These are phyloP conservation scores for Nettapus auritus DNA, from an alignment of 2,113 vertebrate genomes.

Conservation along the genomic window DNA sequence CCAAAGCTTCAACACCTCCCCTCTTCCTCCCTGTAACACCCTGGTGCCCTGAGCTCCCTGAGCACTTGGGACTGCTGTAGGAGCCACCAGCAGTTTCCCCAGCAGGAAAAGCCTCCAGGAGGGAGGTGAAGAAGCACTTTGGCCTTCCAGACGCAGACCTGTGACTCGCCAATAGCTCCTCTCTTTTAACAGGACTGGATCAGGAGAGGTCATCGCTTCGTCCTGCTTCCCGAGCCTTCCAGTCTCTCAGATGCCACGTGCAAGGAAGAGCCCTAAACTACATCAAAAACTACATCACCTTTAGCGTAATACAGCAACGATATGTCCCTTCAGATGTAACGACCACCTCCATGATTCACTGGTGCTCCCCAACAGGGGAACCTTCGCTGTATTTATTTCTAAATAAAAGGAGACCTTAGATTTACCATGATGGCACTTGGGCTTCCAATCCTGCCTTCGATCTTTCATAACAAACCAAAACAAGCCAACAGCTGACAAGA, in stretches of 20 bases:
- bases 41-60: not conserved
- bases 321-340: not conserved
- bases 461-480: not conserved
- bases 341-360: fast-evolving
- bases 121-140: not conserved
- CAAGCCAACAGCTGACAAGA: not conserved
- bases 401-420: not conserved
- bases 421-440: fast-evolving
- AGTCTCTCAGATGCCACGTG: not conserved
- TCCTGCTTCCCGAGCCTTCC: not conserved
- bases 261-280: not conserved
- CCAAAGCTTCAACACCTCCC: not conserved
- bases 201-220: not conserved
- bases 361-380: not conserved
- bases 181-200: not conserved
- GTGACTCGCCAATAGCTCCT: not conserved
- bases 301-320: not conserved
- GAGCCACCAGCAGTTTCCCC: not conserved
- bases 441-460: not conserved
- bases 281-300: not conserved
- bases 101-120: not conserved
- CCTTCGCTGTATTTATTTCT: not conserved
- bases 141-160: not conserved
- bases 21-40: not conserved
- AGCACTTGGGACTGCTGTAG: not conserved